phyloP scores from a whole-genome alignment of 2,113 vertebrate species.

The Melospiza melodia region DNA sequence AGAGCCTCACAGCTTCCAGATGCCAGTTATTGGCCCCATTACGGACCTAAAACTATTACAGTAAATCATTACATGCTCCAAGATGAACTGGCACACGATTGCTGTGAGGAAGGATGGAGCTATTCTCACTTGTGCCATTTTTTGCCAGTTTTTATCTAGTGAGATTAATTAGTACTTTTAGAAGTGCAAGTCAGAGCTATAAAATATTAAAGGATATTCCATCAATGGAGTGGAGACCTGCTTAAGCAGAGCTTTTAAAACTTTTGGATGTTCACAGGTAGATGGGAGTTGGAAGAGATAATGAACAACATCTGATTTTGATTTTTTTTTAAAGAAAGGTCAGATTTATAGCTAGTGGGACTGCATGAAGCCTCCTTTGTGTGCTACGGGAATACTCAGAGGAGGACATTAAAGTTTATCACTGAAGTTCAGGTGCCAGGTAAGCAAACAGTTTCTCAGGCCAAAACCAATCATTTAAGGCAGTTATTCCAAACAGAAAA shows the following conservation, averaged over 20 bases:
- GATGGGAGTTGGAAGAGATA: neutral
- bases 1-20: slow-evolving; percentile 70
- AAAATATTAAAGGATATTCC: slow-evolving; percentile 61
- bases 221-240: neutral
- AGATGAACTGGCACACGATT: slow-evolving; percentile 59
- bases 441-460: slow-evolving; percentile 55
- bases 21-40: slow-evolving; percentile 67
- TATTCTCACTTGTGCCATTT: slow-evolving; percentile 61
- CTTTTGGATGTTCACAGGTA: neutral
- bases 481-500: slow-evolving; percentile 33
- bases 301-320: slow-evolving; percentile 15
- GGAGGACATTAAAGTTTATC: slow-evolving; percentile 52
- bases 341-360: neutral
- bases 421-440: slow-evolving; percentile 51
- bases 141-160: slow-evolving; percentile 69
- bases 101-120: slow-evolving; percentile 47
- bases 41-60: slow-evolving; percentile 54
- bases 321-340: neutral
- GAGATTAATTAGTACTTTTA: slow-evolving; percentile 76
- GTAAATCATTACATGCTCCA: slow-evolving; percentile 61
- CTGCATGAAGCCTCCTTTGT: neutral
- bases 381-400: neutral
- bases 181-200: slow-evolving; percentile 64
- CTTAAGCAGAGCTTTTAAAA: slow-evolving; percentile 39
- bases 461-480: slow-evolving; percentile 46